These are phyloP conservation scores for Adineta ricciae DNA, from an alignment of 2,888 invertebrate species.

Conservation along the genomic window DNA sequence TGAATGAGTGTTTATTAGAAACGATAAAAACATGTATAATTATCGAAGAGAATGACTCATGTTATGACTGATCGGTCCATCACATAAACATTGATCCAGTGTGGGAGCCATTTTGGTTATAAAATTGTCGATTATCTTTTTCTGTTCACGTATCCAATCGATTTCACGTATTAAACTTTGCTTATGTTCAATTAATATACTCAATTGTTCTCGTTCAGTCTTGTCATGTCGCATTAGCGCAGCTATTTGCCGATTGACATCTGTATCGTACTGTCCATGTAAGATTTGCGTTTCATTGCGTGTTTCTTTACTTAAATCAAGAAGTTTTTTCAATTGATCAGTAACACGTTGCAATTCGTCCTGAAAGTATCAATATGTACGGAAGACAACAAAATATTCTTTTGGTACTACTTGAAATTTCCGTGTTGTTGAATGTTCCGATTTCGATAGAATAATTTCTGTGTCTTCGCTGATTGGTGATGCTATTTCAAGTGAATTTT, in stretches of 20 bases:
- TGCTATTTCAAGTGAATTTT: slow-evolving; percentile 13
- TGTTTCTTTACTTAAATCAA: background rate
- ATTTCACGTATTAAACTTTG: background rate
- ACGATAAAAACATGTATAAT: background rate
- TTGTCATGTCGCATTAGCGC: background rate
- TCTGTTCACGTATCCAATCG: background rate
- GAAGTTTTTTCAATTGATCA: background rate
- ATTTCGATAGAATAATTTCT: background rate
- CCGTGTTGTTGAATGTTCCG: background rate
- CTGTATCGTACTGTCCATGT: background rate
- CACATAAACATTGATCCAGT: background rate
- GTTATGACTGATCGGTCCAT: background rate
- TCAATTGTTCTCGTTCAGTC: background rate
- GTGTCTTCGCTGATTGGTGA: background rate
- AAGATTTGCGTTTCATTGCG: background rate
- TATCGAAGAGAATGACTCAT: background rate
- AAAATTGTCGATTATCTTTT: background rate
- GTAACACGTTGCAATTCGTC: background rate
- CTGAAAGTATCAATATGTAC: background rate
- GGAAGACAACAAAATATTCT: background rate
- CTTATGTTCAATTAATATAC: background rate
- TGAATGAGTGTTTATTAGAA: background rate
- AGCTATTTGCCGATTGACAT: background rate
- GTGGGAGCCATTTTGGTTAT: background rate
- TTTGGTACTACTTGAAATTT: background rate